These are phyloP conservation scores for Julus scandinavius DNA, from an alignment of 2,888 invertebrate species.

Conservation along the genomic window DNA sequence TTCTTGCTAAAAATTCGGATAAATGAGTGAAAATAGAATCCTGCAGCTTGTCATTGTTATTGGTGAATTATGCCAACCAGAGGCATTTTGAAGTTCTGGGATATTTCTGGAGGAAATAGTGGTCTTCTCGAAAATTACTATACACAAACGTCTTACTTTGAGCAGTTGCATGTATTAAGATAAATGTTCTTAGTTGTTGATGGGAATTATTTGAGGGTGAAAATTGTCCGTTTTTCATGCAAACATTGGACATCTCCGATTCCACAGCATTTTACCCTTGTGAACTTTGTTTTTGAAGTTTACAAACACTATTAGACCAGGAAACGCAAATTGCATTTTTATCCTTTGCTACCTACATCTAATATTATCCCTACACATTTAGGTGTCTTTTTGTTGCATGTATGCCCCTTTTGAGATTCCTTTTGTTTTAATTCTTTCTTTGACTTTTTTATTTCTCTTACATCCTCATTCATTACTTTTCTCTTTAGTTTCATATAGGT, in stretches of 20 bases:
- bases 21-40: too few relatives aligned
- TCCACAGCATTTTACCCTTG: background rate
- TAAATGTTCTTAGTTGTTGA: background rate
- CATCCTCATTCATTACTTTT: slow-evolving; percentile 23
- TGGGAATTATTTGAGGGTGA: background rate
- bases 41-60: too few relatives aligned
- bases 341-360: background rate
- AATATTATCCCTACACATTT: background rate
- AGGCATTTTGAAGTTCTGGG: too few relatives aligned
- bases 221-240: background rate
- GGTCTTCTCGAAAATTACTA: too few relatives aligned
- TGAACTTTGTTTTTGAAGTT: background rate
- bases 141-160: background rate
- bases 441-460: background rate
- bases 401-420: background rate
- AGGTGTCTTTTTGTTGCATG: background rate
- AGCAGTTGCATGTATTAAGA: slow-evolving; percentile 1
- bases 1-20: too few relatives aligned
- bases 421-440: slow-evolving; percentile 4
- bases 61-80: too few relatives aligned
- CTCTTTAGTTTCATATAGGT: slow-evolving; percentile 39
- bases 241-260: background rate
- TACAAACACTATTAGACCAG: too few relatives aligned
- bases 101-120: too few relatives aligned
- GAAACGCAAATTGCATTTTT: too few relatives aligned